Base-by-base conservation (phyloP, 2,113 vertebrate species). In the Taurulus bubalis region DNA sequence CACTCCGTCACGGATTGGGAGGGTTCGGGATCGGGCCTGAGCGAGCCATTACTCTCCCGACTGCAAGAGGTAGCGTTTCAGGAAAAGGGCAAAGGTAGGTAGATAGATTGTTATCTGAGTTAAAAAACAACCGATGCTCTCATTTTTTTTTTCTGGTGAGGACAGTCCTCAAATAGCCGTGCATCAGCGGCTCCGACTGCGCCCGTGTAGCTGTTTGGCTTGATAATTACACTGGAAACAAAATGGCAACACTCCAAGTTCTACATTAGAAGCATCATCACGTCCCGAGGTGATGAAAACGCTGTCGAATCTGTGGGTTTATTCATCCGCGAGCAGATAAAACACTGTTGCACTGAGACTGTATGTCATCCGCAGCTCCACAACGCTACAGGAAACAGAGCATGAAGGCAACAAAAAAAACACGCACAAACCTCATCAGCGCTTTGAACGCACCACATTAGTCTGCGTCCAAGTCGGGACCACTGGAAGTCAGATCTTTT, bases 301-400 rank as follows among this genome's bases (percentile, higher is more conserved):
- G 36, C 75, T 70, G 56, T 79, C 75, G 67, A 40, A 66, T 81
- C 67, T 63, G 74, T 63, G 60, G 71, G 51, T 76, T 82, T 79
- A 68, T 82, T 88, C 58, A 53, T 70, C 68, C 62, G 65, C 10
- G 11, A 75, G 69, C 38, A 47, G 26, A 67, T 28, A 8, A 42
- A 67, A 81, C 42, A 58, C 58, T 24, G 51, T 58, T 47, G 60
- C 45, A 56, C 24, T 64, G 67, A 42, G 70, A 15, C 11, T 66
- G 64, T 12, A 32, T 60, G 72, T 63, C 51, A 51, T 71, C 68
- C 42, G 42, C 68, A 74, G 47, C 60, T 71, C 38, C 42, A 15
- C 71, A 18, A 36, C 20, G 11, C 24, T 20, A 75, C 12, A 55
- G 58, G 14, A 22, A 60, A 53, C 68, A 71, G n/a, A 55, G 30